phyloP scores from a whole-genome alignment of 2,113 vertebrate genomes.

The Bubo scandiacus region DNA sequence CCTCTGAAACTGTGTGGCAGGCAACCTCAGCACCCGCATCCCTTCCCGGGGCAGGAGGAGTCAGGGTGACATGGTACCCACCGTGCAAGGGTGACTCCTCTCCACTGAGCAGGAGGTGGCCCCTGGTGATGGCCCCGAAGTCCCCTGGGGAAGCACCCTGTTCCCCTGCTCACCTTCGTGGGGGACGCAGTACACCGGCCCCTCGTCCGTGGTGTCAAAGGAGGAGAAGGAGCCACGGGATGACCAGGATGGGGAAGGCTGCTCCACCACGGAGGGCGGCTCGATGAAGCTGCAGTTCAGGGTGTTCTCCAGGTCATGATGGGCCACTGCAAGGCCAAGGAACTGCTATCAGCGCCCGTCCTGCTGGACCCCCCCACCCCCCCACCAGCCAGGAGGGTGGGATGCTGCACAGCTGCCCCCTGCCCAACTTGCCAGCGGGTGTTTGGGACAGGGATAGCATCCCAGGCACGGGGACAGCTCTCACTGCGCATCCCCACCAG shows the following conservation, averaged over 20 bases:
- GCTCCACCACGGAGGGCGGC: conserved; percentile 88
- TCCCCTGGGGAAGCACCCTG: not conserved
- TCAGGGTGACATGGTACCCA: fast-evolving
- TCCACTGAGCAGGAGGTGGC: not conserved
- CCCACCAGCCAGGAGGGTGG: fast-evolving
- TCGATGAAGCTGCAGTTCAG: conserved; percentile 98
- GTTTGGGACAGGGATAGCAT: not conserved
- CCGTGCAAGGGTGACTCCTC: fast-evolving
- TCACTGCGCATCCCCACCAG: not conserved
- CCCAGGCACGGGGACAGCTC: not conserved
- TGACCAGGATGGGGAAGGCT: conserved; percentile 94
- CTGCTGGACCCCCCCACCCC: fast-evolving
- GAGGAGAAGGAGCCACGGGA: conserved; percentile 96
- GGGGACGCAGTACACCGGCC: conserved; percentile 92
- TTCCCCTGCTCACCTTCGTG: conserved; percentile 85
- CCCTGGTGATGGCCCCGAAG: fast-evolving
- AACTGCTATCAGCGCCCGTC: not conserved
- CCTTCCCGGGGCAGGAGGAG: not conserved
- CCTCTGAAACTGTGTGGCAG: not conserved
- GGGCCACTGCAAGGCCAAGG: conserved; percentile 82
- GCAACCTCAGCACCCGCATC: not conserved
- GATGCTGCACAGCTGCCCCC: not conserved
- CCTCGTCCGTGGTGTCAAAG: conserved; percentile 93
- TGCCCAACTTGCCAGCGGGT: not conserved
- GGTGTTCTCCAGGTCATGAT: conserved; percentile 93